Evolutionary conservation across 2,113 vertebrate species (phyloP).

Genomic region (Hylia prasina): DNA sequence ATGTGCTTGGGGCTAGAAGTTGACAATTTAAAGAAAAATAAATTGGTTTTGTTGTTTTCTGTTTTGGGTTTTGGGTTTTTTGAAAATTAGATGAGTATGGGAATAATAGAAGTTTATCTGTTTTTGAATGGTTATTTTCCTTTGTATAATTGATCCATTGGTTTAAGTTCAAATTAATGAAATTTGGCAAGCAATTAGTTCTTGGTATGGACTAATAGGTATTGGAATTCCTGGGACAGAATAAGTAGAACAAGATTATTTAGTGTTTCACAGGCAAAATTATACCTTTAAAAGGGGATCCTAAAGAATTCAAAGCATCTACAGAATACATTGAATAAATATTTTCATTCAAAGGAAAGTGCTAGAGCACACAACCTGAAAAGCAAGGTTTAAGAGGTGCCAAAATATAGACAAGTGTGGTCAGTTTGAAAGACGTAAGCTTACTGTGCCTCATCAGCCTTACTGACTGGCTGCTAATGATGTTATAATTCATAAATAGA

Average conservation of each 20-base stretch:
- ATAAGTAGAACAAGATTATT: not conserved
- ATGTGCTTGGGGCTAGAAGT: constrained; percentile 62
- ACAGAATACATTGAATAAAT: not conserved
- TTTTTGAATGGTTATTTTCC: constrained; percentile 12
- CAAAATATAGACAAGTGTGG: not conserved
- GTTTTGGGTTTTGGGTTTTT: not conserved
- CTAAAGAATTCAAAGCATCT: not conserved
- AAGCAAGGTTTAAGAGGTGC: not conserved
- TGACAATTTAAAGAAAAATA: constrained; percentile 47
- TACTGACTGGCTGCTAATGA: not conserved
- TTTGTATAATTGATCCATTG: not conserved
- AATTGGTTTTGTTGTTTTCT: constrained; percentile 40
- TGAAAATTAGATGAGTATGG: not conserved
- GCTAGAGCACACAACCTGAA: not conserved
- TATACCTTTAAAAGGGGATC: not conserved
- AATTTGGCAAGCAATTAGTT: constrained; percentile 21
- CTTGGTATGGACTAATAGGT: not conserved
- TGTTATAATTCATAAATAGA: not conserved
- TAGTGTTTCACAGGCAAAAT: not conserved
- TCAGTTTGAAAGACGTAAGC: not conserved
- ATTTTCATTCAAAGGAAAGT: constrained; percentile 11
- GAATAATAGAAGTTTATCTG: constrained; percentile 24
- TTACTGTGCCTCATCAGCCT: not conserved
- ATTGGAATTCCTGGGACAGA: not conserved
- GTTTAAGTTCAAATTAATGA: constrained; percentile 37